Evolutionary conservation across 2,797 vertebrate species (phyloP).

Genomic region (Poecilia wingei): DNA sequence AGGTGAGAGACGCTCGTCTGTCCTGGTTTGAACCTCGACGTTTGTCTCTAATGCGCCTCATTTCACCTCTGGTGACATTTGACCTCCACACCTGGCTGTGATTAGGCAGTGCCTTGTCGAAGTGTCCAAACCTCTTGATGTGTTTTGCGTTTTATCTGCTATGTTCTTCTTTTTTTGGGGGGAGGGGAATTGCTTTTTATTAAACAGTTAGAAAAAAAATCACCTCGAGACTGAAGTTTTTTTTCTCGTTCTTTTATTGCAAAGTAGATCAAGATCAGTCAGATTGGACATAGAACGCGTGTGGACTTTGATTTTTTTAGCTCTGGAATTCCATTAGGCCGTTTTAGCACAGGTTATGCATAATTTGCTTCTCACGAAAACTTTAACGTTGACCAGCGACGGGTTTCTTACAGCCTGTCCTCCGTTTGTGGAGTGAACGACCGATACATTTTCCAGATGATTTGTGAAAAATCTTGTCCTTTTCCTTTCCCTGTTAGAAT

Average conservation of each 20-base stretch:
- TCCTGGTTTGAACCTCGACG: neutral
- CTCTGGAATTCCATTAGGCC: neutral
- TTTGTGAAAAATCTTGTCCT: neutral
- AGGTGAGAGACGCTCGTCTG: slow-evolving; percentile 73
- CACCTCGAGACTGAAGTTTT: neutral
- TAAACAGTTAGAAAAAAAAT: neutral
- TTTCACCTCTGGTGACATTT: neutral
- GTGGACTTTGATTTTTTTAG: neutral
- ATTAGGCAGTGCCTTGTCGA: neutral
- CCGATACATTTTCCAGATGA: neutral
- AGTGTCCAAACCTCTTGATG: neutral
- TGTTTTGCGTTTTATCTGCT: neutral
- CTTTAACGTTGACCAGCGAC: neutral
- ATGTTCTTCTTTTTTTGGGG: neutral
- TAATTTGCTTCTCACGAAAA: neutral
- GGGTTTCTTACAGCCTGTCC: neutral
- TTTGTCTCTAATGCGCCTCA: slow-evolving; percentile 16
- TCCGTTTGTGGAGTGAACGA: neutral
- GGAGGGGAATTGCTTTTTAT: neutral
- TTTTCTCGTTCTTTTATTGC: neutral
- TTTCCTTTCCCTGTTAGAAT: neutral
- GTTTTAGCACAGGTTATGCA: neutral
- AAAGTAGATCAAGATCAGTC: neutral
- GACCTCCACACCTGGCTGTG: neutral
- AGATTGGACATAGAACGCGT: neutral